Conservation (phyloP, 1,140 invertebrate species). For the Battus philenor region DNA sequence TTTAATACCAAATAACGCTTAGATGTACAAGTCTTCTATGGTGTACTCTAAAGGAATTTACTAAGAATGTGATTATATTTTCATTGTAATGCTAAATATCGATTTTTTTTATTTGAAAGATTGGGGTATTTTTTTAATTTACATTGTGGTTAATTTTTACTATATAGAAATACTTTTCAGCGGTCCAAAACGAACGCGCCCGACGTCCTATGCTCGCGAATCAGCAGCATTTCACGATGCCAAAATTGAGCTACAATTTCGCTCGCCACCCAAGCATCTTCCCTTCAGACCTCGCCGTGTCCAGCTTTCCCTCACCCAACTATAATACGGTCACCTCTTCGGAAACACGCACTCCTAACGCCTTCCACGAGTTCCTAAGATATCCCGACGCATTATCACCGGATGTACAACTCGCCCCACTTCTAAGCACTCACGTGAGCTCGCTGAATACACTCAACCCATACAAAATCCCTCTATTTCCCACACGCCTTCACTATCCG, state of each 20-base stretch:
- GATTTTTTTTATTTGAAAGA: no score
- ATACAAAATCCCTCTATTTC: constrained; percentile 56
- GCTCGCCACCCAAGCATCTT: constrained; percentile 39
- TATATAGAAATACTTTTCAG: constrained; percentile 75
- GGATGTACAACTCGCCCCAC: constrained; percentile 37
- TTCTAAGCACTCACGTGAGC: constrained; percentile 30
- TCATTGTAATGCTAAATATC: no score
- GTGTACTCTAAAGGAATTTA: no score
- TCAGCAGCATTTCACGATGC: constrained; percentile 42
- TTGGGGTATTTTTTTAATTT: no score
- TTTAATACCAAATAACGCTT: no score
- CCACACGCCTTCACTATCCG: constrained; percentile 45
- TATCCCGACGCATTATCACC: constrained; percentile 33
- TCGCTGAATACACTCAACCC: constrained; percentile 42
- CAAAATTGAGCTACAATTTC: constrained; percentile 58
- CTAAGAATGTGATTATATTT: no score
- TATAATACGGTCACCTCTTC: constrained; percentile 56
- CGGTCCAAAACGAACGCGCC: constrained; percentile 92
- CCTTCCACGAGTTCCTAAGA: constrained; percentile 43
- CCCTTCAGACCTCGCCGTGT: constrained; percentile 32
- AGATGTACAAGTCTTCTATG: no score
- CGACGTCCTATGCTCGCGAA: constrained; percentile 78
- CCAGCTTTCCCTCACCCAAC: constrained; percentile 54
- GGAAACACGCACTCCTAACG: constrained; percentile 41
- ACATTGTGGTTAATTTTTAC: no score